A percentile compares a stretch with the other conserved stretches of the same genome.
Conservation (phyloP, 2,888 invertebrate species). For the Subacronicta megacephala region DNA sequence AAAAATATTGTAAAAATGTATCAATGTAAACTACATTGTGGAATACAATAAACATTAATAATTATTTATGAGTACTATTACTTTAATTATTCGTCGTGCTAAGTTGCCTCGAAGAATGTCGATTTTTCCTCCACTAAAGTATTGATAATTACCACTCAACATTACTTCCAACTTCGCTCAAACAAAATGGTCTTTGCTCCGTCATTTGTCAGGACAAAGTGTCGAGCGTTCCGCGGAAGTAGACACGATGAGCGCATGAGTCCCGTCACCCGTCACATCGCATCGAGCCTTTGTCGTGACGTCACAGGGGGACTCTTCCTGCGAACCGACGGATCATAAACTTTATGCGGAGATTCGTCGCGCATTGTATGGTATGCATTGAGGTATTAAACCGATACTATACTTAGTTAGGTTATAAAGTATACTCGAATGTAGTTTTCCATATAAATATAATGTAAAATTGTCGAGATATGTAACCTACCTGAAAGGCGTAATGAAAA, state of each 20-base stretch:
- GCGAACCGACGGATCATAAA: conserved; percentile 53
- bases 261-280: conserved; percentile 43
- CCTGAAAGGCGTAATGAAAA: no score
- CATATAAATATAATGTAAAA: no score
- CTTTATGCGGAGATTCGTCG: conserved; percentile 54
- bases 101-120: no score
- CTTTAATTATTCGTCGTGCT: no score
- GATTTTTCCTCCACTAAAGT: neutral
- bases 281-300: conserved; percentile 46
- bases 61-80: no score
- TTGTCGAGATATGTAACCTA: no score
- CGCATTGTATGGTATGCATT: conserved; percentile 26
- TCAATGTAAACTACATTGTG: no score
- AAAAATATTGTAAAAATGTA: no score
- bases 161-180: conserved; percentile 1
- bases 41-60: no score
- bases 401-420: no score
- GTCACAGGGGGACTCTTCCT: conserved; percentile 48
- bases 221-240: conserved; percentile 47
- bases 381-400: neutral
- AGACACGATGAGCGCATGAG: conserved; percentile 47
- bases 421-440: no score
- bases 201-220: conserved; percentile 51
- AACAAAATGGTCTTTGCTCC: conserved; percentile 23
- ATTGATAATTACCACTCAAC: conserved; percentile 1